These are phyloP conservation scores for Thinocorus orbignyianus DNA, from an alignment of 2,113 vertebrate species.

Conservation along the genomic window DNA sequence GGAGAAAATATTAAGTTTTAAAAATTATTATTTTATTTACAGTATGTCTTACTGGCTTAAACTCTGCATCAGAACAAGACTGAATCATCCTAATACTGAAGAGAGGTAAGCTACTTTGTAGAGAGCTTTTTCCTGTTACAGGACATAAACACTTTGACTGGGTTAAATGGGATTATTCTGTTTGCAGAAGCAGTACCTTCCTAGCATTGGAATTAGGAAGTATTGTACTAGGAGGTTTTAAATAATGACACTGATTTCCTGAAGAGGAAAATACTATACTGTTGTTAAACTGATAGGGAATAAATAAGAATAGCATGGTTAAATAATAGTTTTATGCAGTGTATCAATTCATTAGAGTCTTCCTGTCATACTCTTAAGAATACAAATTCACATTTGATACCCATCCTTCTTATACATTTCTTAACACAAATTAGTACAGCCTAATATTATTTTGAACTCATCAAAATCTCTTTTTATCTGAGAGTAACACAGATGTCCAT, in stretches of 20 bases:
- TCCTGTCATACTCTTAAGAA: background rate
- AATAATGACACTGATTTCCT: background rate
- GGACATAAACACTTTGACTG: background rate
- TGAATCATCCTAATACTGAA: background rate
- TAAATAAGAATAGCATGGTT: background rate
- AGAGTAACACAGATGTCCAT: background rate
- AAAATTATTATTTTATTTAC: background rate
- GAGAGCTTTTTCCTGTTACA: background rate
- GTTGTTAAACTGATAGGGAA: background rate
- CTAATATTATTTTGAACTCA: background rate
- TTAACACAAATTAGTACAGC: background rate
- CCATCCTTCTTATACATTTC: background rate
- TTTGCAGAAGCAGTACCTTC: background rate
- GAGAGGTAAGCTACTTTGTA: background rate
- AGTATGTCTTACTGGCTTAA: background rate
- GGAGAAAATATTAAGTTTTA: background rate
- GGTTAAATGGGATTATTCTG: background rate
- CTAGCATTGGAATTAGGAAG: background rate
- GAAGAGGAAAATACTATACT: background rate
- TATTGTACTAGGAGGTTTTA: background rate
- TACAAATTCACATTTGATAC: background rate
- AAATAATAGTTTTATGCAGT: background rate
- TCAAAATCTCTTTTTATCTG: background rate
- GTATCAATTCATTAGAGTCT: background rate
- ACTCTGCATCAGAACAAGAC: background rate